Conservation (phyloP, 2,113 vertebrate genomes). For the Alethe diademata region DNA sequence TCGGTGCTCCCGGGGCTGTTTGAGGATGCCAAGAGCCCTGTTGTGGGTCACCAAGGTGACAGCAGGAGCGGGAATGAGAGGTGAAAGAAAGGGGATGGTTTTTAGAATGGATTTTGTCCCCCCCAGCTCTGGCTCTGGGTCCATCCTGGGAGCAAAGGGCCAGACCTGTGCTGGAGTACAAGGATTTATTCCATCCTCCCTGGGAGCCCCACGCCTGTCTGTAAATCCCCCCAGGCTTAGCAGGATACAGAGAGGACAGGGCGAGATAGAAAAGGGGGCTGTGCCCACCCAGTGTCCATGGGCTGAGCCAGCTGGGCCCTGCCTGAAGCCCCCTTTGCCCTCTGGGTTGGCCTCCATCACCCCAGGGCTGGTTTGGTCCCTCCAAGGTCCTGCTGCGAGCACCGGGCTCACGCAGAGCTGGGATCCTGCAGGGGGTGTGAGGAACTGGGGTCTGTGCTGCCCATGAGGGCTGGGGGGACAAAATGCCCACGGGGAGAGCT, state of each 20-base stretch:
- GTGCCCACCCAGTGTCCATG: accelerated
- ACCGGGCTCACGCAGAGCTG: accelerated
- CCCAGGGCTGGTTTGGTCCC: not conserved
- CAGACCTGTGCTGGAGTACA: not conserved
- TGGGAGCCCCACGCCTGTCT: not conserved
- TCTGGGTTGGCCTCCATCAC: not conserved
- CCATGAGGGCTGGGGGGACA: not conserved
- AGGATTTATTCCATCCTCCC: not conserved
- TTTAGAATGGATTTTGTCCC: not conserved
- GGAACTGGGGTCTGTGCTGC: accelerated
- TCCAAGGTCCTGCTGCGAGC: accelerated
- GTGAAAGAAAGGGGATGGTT: not conserved
- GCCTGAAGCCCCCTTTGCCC: not conserved
- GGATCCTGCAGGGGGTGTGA: accelerated
- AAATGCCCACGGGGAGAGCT: accelerated
- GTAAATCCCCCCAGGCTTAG: accelerated
- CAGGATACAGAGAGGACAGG: not conserved
- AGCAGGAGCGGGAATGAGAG: not conserved
- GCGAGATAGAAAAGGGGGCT: not conserved
- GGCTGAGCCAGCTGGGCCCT: not conserved
- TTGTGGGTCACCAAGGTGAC: not conserved
- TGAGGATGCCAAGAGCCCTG: not conserved
- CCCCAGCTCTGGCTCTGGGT: not conserved
- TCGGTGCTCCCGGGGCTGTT: accelerated
- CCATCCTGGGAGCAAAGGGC: not conserved